A percentile compares a stretch with the other conserved stretches of the same genome.
Conservation (phyloP, 2,888 invertebrate species). For the Tetragonisca angustula region DNA sequence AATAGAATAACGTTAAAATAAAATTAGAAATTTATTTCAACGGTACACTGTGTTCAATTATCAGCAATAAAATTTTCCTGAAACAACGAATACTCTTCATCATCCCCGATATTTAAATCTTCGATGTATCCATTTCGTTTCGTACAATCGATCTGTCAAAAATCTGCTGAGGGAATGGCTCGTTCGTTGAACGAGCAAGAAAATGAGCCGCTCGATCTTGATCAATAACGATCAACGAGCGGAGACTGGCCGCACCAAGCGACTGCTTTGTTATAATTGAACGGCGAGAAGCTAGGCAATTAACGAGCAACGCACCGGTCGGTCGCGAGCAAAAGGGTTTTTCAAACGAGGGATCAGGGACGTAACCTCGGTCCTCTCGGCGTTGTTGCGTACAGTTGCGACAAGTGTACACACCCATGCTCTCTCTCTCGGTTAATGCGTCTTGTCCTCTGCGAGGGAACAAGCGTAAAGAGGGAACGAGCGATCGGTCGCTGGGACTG, state of each 20-base stretch:
- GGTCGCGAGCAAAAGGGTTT: slow-evolving; percentile 9
- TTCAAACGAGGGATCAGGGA: slow-evolving; percentile 15
- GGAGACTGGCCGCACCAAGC: background rate
- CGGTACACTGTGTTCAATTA: no score
- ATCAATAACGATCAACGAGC: background rate
- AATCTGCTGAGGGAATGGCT: no score
- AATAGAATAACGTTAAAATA: no score
- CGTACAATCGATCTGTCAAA: no score
- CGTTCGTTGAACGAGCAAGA: no score
- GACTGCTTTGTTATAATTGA: slow-evolving; percentile 17
- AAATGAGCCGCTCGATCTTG: no score
- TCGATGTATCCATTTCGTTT: no score
- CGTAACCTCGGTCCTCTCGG: slow-evolving; percentile 27
- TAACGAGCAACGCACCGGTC: slow-evolving; percentile 24
- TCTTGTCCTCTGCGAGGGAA: slow-evolving; percentile 43
- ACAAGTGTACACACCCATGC: slow-evolving; percentile 60
- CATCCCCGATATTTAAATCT: no score
- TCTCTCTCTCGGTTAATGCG: slow-evolving; percentile 34
- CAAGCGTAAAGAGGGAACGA: slow-evolving; percentile 38
- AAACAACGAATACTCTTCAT: no score
- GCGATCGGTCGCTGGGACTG: slow-evolving; percentile 44
- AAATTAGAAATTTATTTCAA: no score
- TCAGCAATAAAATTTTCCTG: no score
- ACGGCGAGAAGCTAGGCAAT: slow-evolving; percentile 5
- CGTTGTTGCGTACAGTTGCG: slow-evolving; percentile 24